A percentile compares a stretch with the other conserved stretches of the same genome.
phyloP scores from a whole-genome alignment of 2,888 invertebrate genomes.

The Dicyrtoma fusca region DNA sequence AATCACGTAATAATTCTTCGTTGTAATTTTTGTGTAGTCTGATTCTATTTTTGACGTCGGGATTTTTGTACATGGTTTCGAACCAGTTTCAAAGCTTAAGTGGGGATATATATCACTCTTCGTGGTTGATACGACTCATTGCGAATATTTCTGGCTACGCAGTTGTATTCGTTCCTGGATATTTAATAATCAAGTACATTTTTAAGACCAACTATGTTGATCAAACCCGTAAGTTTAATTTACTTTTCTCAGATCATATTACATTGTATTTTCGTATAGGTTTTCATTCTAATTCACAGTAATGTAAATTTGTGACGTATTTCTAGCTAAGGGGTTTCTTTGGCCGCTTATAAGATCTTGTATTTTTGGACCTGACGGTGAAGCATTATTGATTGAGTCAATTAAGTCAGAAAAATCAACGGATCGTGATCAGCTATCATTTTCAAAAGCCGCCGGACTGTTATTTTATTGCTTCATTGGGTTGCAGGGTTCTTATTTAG shows the following conservation, averaged over 20 bases:
- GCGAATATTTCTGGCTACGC: slow-evolving; percentile 85
- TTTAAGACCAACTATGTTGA: slow-evolving; percentile 78
- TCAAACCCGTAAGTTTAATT: slow-evolving; percentile 66
- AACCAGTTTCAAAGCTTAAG: slow-evolving; percentile 61
- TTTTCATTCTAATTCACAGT: too few species aligned
- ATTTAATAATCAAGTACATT: slow-evolving; percentile 79
- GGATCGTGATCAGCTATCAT: slow-evolving; percentile 30
- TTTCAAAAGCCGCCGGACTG: slow-evolving; percentile 63
- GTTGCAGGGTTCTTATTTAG: slow-evolving; percentile 85
- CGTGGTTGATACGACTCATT: slow-evolving; percentile 75
- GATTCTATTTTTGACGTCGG: slow-evolving; percentile 61
- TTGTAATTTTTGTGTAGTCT: slow-evolving; percentile 57
- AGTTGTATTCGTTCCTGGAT: slow-evolving; percentile 84
- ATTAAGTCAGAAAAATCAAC: slow-evolving; percentile 28
- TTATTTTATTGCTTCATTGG: slow-evolving; percentile 82
- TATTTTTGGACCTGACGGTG: slow-evolving; percentile 55
- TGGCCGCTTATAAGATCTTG: slow-evolving; percentile 53
- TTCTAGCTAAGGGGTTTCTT: slow-evolving; percentile 52
- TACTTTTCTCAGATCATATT: too few species aligned
- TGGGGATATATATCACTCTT: slow-evolving; percentile 56
- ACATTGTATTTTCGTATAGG: too few species aligned
- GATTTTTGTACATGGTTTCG: slow-evolving; percentile 62
- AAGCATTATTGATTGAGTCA: slow-evolving; percentile 36
- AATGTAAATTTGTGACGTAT: slow-evolving; percentile 7
- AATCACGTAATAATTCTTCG: not conserved